Conservation (phyloP, 2,113 vertebrate species). For the Brienomyrus brachyistius region DNA sequence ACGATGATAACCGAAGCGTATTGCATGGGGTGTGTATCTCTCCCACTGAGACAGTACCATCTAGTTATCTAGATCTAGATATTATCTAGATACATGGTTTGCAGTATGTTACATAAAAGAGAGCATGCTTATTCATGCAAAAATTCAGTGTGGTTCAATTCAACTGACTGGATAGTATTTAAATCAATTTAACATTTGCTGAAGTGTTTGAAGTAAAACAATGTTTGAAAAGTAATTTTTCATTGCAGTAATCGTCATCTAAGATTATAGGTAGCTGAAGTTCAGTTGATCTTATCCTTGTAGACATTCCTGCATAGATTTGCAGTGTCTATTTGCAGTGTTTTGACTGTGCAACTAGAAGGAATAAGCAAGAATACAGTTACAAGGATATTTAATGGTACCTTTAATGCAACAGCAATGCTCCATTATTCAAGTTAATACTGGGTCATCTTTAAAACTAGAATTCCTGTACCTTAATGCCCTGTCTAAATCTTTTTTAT, state of each 20-base stretch:
- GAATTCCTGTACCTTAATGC: not conserved
- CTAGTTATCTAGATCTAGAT: not conserved
- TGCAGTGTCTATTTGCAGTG: not conserved
- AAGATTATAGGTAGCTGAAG: not conserved
- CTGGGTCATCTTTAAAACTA: not conserved
- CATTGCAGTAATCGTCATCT: not conserved
- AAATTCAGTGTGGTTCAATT: not conserved
- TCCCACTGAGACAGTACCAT: not conserved
- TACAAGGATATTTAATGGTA: not conserved
- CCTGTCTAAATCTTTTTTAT: not conserved
- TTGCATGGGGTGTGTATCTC: not conserved
- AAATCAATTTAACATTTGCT: not conserved
- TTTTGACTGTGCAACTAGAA: no score
- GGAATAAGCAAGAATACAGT: not conserved
- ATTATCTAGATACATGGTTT: not conserved
- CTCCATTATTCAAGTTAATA: not conserved
- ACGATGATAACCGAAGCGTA: not conserved
- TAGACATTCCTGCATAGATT: not conserved
- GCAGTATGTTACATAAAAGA: not conserved
- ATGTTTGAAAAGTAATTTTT: not conserved
- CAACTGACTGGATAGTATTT: not conserved
- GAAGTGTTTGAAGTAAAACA: not conserved
- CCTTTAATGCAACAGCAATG: not conserved
- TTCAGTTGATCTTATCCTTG: not conserved
- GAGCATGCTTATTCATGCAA: not conserved